Percentiles rank a stretch among this genome's conserved stretches.
phyloP scores from a whole-genome alignment of 2,888 invertebrate species.

The Agrochola macilenta region DNA sequence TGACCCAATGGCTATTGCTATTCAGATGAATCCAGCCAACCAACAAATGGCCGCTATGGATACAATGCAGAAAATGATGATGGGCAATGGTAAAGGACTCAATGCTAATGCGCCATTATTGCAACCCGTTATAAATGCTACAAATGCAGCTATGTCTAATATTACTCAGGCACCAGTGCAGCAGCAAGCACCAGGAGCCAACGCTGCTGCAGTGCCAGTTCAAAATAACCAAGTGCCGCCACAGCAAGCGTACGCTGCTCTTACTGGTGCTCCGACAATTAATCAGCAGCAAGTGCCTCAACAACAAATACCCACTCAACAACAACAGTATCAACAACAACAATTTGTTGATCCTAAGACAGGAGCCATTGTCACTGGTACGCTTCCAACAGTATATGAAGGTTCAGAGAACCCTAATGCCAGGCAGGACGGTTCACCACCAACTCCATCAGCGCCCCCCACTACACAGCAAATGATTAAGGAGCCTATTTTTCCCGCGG shows the following conservation, averaged over 20 bases:
- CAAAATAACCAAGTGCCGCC: slow-evolving; percentile 60
- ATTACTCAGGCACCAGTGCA: slow-evolving; percentile 45
- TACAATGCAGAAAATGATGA: slow-evolving; percentile 80
- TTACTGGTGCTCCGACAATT: slow-evolving; percentile 58
- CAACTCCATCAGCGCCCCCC: slow-evolving; percentile 19
- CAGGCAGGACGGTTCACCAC: slow-evolving; percentile 25
- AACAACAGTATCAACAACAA: slow-evolving; percentile 61
- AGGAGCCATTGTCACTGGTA: slow-evolving; percentile 53
- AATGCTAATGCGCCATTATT: slow-evolving; percentile 46
- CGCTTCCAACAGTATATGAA: slow-evolving; percentile 66
- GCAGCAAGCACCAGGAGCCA: slow-evolving; percentile 21
- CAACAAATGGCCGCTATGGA: slow-evolving; percentile 79
- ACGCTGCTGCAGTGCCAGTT: slow-evolving; percentile 24
- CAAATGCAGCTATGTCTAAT: slow-evolving; percentile 64
- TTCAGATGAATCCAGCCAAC: slow-evolving; percentile 88
- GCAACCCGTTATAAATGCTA: slow-evolving; percentile 65
- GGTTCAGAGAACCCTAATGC: slow-evolving; percentile 53
- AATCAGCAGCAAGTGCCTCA: slow-evolving; percentile 62
- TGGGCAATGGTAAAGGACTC: slow-evolving; percentile 62
- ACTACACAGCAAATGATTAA: slow-evolving; percentile 66
- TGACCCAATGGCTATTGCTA: slow-evolving; percentile 87
- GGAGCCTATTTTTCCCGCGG: slow-evolving; percentile 82
- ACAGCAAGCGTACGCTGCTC: slow-evolving; percentile 70
- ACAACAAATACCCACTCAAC: slow-evolving; percentile 64
- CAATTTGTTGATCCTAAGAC: slow-evolving; percentile 68